A percentile compares a stretch with the other conserved stretches of the same genome.
Conservation (phyloP, 2,113 vertebrate species). For the Antennarius striatus region DNA sequence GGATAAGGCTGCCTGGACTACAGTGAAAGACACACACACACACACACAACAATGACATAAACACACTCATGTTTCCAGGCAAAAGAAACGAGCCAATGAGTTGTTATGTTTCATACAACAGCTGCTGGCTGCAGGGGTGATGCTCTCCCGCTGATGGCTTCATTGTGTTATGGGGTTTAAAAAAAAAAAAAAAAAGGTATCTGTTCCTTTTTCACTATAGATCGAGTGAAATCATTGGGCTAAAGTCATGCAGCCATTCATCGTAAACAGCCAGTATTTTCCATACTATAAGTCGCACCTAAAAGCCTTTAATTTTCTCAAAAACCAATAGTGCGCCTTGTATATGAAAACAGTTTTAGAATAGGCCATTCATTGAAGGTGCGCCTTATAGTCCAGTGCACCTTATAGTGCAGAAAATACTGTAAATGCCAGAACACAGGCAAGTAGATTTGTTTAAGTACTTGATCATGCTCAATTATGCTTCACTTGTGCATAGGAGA, state of each 20-base stretch:
- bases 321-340: too few relatives aligned
- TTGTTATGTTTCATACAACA: constrained; percentile 53
- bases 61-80: constrained; percentile 7
- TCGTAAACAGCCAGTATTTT: neutral
- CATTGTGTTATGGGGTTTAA: too few relatives aligned
- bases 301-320: too few relatives aligned
- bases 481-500: neutral
- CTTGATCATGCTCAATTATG: neutral
- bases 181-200: constrained; percentile 10
- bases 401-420: too few relatives aligned
- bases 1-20: constrained; percentile 57
- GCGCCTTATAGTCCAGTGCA: too few relatives aligned
- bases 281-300: too few relatives aligned
- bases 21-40: constrained; percentile 47
- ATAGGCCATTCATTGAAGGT: too few relatives aligned
- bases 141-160: constrained; percentile 43
- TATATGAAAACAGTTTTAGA: too few relatives aligned
- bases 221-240: constrained; percentile 14
- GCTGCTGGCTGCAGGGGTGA: constrained; percentile 67
- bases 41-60: constrained; percentile 18
- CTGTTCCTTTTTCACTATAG: neutral
- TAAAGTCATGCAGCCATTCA: neutral
- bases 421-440: neutral
- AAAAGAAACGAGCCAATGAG: constrained; percentile 14
- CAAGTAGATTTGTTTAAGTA: constrained; percentile 2